Evolutionary conservation across 2,113 vertebrate species (phyloP).

Genomic region (Oenanthe melanoleuca): DNA sequence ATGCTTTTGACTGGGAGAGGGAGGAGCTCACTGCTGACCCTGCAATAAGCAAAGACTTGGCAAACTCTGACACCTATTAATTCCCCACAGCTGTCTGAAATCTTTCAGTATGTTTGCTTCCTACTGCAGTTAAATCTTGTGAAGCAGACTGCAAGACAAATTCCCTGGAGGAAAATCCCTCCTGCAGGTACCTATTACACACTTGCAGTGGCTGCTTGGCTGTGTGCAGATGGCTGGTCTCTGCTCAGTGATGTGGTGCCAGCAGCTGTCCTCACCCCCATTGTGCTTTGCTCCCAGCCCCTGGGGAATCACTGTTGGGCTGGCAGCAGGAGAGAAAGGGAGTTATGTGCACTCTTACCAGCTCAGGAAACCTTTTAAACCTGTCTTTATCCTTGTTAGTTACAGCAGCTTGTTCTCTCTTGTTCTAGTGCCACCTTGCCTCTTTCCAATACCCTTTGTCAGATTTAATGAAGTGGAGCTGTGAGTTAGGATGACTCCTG

Average conservation of each 20-base stretch:
- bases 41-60: background rate
- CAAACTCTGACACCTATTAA: background rate
- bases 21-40: background rate
- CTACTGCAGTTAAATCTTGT: background rate
- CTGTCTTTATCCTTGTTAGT: background rate
- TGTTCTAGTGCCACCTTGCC: background rate
- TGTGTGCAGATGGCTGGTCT: background rate
- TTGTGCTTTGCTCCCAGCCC: background rate
- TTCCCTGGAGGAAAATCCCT: background rate
- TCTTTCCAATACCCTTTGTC: background rate
- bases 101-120: background rate
- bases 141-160: background rate
- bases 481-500: background rate
- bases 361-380: background rate
- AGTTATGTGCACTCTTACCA: rapidly evolving
- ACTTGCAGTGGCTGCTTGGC: rapidly evolving
- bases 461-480: background rate
- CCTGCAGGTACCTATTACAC: background rate
- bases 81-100: background rate
- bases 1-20: background rate
- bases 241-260: background rate
- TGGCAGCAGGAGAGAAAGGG: background rate
- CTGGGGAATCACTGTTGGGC: background rate
- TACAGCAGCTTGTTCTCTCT: background rate
- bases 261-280: rapidly evolving